A percentile compares a stretch with the other conserved stretches of the same genome.
These are phyloP conservation scores for Pogonophryne albipinna DNA, from an alignment of 2,797 vertebrate genomes.

Conservation along the genomic window DNA sequence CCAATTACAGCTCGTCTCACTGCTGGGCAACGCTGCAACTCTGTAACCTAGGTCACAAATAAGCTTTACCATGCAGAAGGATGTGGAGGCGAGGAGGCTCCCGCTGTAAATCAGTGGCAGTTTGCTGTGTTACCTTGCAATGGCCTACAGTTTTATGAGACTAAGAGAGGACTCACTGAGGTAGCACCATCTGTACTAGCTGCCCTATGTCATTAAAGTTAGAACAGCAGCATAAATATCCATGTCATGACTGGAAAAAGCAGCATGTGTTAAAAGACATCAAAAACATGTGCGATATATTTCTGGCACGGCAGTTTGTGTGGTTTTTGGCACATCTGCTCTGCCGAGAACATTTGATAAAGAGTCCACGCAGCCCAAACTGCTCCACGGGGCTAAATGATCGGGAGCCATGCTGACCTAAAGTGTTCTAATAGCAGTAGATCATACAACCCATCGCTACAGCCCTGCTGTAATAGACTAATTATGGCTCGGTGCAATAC, in stretches of 20 bases:
- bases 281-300: conserved; percentile 32
- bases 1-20: neutral
- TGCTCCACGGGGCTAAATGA: conserved; percentile 69
- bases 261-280: conserved; percentile 25
- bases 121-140: conserved; percentile 29
- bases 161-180: conserved; percentile 15
- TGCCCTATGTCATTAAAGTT: conserved; percentile 24
- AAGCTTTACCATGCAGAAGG: conserved; percentile 9
- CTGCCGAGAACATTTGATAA: conserved; percentile 55
- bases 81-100: conserved; percentile 1
- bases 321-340: conserved; percentile 52
- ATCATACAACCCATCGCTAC: conserved; percentile 69
- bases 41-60: conserved; percentile 15
- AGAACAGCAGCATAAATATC: conserved; percentile 41
- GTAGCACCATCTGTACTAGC: conserved; percentile 18
- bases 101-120: conserved; percentile 23
- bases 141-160: conserved; percentile 35
- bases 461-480: conserved; percentile 70
- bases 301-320: conserved; percentile 33
- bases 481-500: conserved; percentile 60
- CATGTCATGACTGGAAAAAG: conserved; percentile 38
- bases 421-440: conserved; percentile 73
- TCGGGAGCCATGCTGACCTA: conserved; percentile 63
- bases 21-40: conserved; percentile 12
- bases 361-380: conserved; percentile 47